These are phyloP conservation scores for Aegithalos caudatus DNA, from an alignment of 2,113 vertebrate genomes.

Conservation along the genomic window DNA sequence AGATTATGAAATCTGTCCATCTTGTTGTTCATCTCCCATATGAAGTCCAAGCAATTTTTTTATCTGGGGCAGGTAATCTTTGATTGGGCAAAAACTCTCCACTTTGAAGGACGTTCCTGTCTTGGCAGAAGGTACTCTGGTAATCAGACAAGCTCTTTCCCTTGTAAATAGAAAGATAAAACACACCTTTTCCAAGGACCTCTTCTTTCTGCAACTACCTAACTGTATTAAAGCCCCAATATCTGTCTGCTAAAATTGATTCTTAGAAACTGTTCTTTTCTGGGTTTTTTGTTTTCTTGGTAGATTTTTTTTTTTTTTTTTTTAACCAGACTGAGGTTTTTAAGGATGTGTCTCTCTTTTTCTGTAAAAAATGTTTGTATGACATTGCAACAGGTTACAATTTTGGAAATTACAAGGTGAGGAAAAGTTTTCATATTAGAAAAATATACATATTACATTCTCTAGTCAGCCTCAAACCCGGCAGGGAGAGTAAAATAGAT, in stretches of 20 bases:
- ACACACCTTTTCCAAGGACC: rapidly evolving
- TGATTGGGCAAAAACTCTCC: neutral
- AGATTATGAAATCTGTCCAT: neutral
- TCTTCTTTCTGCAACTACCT: neutral
- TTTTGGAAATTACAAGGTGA: neutral
- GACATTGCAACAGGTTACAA: neutral
- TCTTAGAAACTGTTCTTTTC: neutral
- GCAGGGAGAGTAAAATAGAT: neutral
- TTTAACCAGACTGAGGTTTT: neutral
- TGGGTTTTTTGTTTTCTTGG: neutral
- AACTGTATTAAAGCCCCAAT: neutral
- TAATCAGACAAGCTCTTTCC: neutral
- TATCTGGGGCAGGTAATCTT: neutral
- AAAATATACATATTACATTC: neutral
- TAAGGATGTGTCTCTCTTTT: neutral
- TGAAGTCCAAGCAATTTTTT: neutral
- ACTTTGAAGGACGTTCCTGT: neutral
- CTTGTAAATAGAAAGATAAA: neutral
- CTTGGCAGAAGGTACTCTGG: neutral
- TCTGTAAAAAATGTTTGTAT: neutral
- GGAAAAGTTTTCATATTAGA: neutral
- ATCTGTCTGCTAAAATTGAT: neutral
- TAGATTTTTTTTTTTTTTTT: no score
- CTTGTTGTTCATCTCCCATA: neutral
- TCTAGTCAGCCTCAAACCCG: neutral